These are phyloP conservation scores for Cryptus viduatorius DNA, from an alignment of 2,888 invertebrate species.

Conservation along the genomic window DNA sequence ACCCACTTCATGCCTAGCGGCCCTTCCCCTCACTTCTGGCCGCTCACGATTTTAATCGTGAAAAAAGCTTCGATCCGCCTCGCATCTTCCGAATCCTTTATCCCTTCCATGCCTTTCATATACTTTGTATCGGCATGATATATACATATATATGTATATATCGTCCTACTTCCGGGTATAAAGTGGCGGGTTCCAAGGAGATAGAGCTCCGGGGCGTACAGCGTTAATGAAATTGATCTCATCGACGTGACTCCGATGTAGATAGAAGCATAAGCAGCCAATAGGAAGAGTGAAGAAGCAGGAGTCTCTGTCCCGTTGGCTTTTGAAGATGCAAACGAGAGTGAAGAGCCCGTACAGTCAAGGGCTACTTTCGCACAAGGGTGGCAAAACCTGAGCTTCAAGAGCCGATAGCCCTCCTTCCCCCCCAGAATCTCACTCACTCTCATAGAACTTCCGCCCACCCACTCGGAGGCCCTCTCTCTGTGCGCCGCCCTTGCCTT, in stretches of 20 bases:
- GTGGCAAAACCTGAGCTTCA: constrained; percentile 3
- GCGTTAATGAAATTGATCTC: constrained; percentile 68
- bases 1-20: neutral
- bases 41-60: constrained; percentile 64
- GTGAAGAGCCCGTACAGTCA: constrained; percentile 38
- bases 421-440: constrained; percentile 8
- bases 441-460: neutral
- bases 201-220: neutral
- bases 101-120: constrained; percentile 33
- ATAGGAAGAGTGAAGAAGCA: neutral
- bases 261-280: neutral
- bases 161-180: neutral
- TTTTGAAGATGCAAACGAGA: constrained; percentile 55
- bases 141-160: neutral
- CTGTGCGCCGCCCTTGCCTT: neutral
- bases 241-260: constrained; percentile 36
- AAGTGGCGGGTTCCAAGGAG: constrained; percentile 38
- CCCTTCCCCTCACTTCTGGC: constrained; percentile 30
- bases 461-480: neutral
- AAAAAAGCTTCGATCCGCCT: constrained; percentile 62
- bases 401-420: neutral
- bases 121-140: constrained; percentile 44
- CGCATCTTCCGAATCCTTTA: constrained; percentile 11
- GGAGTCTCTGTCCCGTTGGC: constrained; percentile 28
- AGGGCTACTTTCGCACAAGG: constrained; percentile 37